Evolutionary conservation across 1,140 invertebrate species (phyloP), one percentile per base, ranked within the genome.

Genomic region (Aphelenchoides avenae): DNA sequence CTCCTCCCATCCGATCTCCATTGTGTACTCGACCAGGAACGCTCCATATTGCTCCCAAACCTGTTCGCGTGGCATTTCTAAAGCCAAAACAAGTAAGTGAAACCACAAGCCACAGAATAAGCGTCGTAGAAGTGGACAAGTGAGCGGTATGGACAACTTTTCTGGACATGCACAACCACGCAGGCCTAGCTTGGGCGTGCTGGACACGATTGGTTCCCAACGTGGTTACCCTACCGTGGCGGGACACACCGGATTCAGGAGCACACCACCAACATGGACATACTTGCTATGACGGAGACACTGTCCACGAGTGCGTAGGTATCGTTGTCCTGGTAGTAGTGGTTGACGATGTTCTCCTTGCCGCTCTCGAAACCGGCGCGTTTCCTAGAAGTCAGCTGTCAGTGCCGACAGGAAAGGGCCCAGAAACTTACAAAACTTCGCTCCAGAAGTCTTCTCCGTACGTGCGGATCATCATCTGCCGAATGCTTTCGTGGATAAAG

Each of bases 1-100:
- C 43, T 73, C 68, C 48, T 73, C 71, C 72, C 72, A 73, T 27
- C 70, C 70, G 31, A 36, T 67, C 39, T 74, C 65, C 63, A 72
- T 74, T 33, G 67, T 62, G 34, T 71, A 72, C 46, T 70, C 52
- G 24, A 72, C 64, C 18, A 74, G 46, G 52, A 68, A 72, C 22
- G 31, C 61, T 40, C 70, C 70, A 41, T 71, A 72, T 60, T 53
- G 53, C 33, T 75, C 71, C 70, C 70, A 72, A 9, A 72, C 53
- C 48, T 70, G 51, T 37, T 72, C 70, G 22, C 58, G n/a, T 1
- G 54, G 40, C 9, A 67, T 72, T 46, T 68, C 57, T 51, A 2
- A 22, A 53, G 11, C n/a, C 11, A 18, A 44, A 44, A 11, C 39
- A n/a, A 3, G 55, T 4, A 1, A 0, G 58, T 42, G 41, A 44